A percentile compares a stretch with the other conserved stretches of the same genome.
Conservation (phyloP, 1,140 invertebrate genomes). For the Drosophila triauraria region DNA sequence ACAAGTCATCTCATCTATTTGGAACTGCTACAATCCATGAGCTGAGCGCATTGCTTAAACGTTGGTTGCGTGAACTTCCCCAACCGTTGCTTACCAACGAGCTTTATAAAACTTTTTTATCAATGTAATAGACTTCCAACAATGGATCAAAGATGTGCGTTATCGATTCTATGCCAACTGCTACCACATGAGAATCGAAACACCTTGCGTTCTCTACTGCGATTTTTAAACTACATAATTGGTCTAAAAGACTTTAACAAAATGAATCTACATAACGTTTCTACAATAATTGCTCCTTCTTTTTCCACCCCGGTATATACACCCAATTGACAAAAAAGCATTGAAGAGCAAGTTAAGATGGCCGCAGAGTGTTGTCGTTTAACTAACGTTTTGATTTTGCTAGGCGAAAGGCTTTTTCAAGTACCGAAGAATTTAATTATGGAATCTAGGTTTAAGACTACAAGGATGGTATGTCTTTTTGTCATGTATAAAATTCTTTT, state of each 20-base stretch:
- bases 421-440: constrained; percentile 90
- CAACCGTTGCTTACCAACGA: constrained; percentile 93
- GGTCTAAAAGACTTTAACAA: constrained; percentile 91
- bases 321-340: constrained; percentile 85
- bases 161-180: constrained; percentile 93
- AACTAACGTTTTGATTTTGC: constrained; percentile 91
- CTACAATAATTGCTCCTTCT: constrained; percentile 96
- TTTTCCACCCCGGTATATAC: constrained; percentile 90
- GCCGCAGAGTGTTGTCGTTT: constrained; percentile 93
- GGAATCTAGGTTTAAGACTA: constrained; percentile 88
- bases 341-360: constrained; percentile 91
- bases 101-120: constrained; percentile 94
- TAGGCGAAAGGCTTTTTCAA: constrained; percentile 90
- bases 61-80: constrained; percentile 92
- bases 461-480: constrained; percentile 64
- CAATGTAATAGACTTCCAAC: constrained; percentile 90
- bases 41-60: constrained; percentile 91
- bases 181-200: constrained; percentile 93
- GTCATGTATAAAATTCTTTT: neutral
- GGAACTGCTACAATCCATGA: constrained; percentile 90
- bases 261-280: constrained; percentile 96
- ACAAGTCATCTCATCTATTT: constrained; percentile 89
- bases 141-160: constrained; percentile 87
- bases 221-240: constrained; percentile 91
- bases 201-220: constrained; percentile 91